A percentile compares a stretch with the other conserved stretches of the same genome.
These are phyloP conservation scores for Paratilapia polleni DNA, from an alignment of 2,113 vertebrate species.

Conservation along the genomic window DNA sequence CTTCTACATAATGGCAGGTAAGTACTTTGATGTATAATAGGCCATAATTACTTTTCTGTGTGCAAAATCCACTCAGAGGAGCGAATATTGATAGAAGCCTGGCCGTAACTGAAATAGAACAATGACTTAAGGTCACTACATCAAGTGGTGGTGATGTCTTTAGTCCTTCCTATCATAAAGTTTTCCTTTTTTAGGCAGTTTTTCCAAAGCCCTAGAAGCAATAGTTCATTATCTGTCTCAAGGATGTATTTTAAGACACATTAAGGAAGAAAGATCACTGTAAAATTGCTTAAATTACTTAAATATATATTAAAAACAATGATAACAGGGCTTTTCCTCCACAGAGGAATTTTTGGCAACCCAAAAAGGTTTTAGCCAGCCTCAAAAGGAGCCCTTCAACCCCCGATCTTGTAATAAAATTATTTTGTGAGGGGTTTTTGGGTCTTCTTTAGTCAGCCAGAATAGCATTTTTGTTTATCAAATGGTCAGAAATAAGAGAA, in stretches of 20 bases:
- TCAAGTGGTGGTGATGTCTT: constrained; percentile 51
- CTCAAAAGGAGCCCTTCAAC: background rate
- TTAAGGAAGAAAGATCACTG: background rate
- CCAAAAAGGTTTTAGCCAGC: background rate
- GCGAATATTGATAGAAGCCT: constrained; percentile 41
- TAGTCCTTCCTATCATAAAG: constrained; percentile 15
- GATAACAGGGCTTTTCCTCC: background rate
- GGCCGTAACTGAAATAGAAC: constrained; percentile 53
- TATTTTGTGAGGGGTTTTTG: background rate
- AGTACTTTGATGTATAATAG: constrained; percentile 67
- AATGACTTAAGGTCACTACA: constrained; percentile 66
- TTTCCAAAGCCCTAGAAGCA: background rate
- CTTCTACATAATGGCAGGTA: constrained; percentile 65
- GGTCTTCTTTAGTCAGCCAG: background rate
- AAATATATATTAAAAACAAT: background rate
- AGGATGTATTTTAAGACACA: background rate
- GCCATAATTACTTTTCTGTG: constrained; percentile 68
- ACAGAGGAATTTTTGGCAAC: background rate
- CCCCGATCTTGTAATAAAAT: background rate
- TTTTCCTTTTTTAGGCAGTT: background rate
- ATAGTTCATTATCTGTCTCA: background rate
- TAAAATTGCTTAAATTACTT: background rate
- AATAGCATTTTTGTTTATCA: background rate
- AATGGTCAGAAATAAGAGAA: background rate
- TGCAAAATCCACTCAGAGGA: constrained; percentile 61